These are phyloP conservation scores for Datnioides undecimradiatus DNA, from an alignment of 2,113 vertebrate species.

Conservation along the genomic window DNA sequence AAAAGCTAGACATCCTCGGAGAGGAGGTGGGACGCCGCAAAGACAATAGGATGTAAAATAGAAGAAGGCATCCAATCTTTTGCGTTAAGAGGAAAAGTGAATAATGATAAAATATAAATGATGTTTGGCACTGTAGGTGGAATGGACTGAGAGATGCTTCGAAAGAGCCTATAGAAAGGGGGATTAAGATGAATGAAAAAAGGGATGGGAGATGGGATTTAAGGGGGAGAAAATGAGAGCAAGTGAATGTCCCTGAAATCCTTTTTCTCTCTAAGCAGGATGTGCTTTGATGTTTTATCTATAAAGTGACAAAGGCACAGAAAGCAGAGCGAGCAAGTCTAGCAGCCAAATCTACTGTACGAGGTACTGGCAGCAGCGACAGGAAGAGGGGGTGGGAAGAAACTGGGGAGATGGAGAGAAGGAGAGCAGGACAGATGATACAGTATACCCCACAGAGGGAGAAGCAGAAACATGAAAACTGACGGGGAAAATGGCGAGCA, in stretches of 20 bases:
- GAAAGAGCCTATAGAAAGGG: slow-evolving; percentile 36
- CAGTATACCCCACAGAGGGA: slow-evolving; percentile 33
- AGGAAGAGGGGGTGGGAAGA: slow-evolving; percentile 62
- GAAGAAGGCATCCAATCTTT: slow-evolving; percentile 18
- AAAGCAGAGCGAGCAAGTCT: slow-evolving; percentile 67
- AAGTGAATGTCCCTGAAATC: slow-evolving; percentile 75
- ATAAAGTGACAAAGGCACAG: slow-evolving; percentile 72
- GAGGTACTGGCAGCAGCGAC: slow-evolving; percentile 58
- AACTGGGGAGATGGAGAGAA: slow-evolving; percentile 51
- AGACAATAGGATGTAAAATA: slow-evolving; percentile 17
- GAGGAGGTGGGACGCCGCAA: neutral
- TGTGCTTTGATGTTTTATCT: slow-evolving; percentile 84
- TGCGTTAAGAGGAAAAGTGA: slow-evolving; percentile 35
- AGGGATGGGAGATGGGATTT: slow-evolving; percentile 60
- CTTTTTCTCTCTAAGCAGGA: slow-evolving; percentile 71
- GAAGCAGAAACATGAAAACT: slow-evolving; percentile 44
- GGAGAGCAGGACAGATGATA: slow-evolving; percentile 52
- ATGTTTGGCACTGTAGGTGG: slow-evolving; percentile 32
- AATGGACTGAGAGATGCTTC: slow-evolving; percentile 28
- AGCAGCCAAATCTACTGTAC: slow-evolving; percentile 68
- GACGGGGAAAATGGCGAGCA: slow-evolving; percentile 30
- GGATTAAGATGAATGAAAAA: slow-evolving; percentile 64
- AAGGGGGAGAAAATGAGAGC: slow-evolving; percentile 71
- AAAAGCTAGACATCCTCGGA: slow-evolving; percentile 18
- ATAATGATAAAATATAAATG: slow-evolving; percentile 50